phyloP scores from a whole-genome alignment of 2,888 invertebrate genomes.

The Metacarcinus magister region DNA sequence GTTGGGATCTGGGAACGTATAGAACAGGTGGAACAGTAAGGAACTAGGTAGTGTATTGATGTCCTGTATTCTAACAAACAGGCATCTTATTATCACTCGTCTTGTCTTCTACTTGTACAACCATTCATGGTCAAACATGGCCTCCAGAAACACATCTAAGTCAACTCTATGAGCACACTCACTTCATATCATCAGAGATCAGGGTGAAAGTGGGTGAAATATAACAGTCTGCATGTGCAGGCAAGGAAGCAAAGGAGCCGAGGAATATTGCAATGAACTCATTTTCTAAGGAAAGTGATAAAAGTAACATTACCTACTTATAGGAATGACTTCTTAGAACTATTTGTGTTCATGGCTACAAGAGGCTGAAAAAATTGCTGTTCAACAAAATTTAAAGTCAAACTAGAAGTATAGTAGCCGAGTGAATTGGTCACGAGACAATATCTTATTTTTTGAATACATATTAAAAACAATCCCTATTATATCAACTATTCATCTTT shows the following conservation, averaged over 20 bases:
- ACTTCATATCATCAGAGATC: not conserved
- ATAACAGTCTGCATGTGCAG: not conserved
- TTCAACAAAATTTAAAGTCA: too few relatives aligned
- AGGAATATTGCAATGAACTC: not conserved
- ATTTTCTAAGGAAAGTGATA: not conserved
- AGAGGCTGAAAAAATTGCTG: not conserved
- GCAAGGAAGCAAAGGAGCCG: not conserved
- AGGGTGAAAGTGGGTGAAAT: not conserved
- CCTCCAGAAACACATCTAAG: constrained; percentile 13
- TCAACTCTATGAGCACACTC: constrained; percentile 38
- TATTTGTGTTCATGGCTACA: too few relatives aligned
- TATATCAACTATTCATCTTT: not conserved
- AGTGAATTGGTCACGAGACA: too few relatives aligned
- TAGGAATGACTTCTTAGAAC: not conserved
- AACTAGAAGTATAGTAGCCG: not conserved
- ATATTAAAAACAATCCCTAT: too few relatives aligned
- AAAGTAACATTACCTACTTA: not conserved
- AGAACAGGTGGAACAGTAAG: constrained; percentile 33
- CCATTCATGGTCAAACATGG: constrained; percentile 76
- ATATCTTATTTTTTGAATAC: too few relatives aligned
- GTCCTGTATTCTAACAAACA: constrained; percentile 59
- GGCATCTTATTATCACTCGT: constrained; percentile 54
- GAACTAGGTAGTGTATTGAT: constrained; percentile 48
- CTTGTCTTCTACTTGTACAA: constrained; percentile 35
- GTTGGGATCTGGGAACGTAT: constrained; percentile 46